Base-by-base conservation (phyloP, 2,797 vertebrate species). In the Anomalospiza imberbis region DNA sequence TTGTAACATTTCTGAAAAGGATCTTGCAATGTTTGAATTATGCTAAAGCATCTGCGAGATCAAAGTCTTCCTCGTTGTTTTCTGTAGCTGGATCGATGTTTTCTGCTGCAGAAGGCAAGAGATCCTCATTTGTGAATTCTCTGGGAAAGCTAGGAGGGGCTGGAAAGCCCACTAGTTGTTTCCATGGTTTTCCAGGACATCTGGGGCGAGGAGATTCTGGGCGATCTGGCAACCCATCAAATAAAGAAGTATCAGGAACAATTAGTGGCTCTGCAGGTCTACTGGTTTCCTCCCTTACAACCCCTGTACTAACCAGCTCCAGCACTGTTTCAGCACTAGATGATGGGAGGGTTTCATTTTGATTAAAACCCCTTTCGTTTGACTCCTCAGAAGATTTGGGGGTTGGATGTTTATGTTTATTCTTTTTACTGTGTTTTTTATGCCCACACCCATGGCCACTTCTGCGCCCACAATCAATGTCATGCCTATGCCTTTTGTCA, bases 181-280 rank as follows among this genome's bases (percentile, higher is more conserved):
- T 97, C 98, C 97, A 98, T 51, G 95, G 95, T 68, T 82, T 97
- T 84, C 98, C 97, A 57, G 98, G 98, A 89, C 98, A 98, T 78
- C 88, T 97, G 18, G 94, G 90, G 28, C 5, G 63, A 53, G 40
- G 36, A 90, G 92, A 61, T 81, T 94, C 95, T 77, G 95, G 44
- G 17, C 13, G 93, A 94, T 96, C 97, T 84, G 96, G 51, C 58
- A 96, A 93, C 14, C 36, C 58, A 22, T 96, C 74, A 94, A 95
- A 95, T 63, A 93, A 79, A 97, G 93, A 83, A 70, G 26, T 75
- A 70, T 77, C 61, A 68, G 83, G 38, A 87, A 47, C 38, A 53
- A 34, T 78, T 75, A 66, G 55, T 83, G 86, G 29, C 61, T 74
- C 51, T 67, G 34, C 47, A 85, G 51, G 24, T 58, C 21, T 92